A percentile compares a stretch with the other conserved stretches of the same genome.
Conservation (phyloP, 2,888 invertebrate species). For the Scaptomyza reducta region DNA sequence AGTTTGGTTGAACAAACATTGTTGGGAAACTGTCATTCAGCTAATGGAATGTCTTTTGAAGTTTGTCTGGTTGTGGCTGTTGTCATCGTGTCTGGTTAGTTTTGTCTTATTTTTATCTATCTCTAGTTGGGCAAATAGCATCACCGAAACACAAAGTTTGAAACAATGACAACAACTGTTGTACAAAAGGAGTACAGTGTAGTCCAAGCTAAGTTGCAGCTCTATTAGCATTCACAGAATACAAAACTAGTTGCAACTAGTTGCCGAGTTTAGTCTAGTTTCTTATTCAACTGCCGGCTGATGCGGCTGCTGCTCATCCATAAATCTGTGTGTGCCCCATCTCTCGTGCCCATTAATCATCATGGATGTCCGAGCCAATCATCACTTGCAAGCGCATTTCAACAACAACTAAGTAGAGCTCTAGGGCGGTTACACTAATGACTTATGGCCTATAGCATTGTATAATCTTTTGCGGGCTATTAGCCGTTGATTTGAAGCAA, state of each 20-base stretch:
- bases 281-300: conserved; percentile 6
- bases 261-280: background rate
- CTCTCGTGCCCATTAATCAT: conserved; percentile 70
- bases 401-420: conserved; percentile 64
- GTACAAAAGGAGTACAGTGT: conserved; percentile 3
- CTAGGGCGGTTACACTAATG: conserved; percentile 66
- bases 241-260: conserved; percentile 42
- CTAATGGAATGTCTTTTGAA: conserved; percentile 51
- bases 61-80: conserved; percentile 17
- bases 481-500: conserved; percentile 37
- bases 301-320: conserved; percentile 36
- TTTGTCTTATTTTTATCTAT: conserved; percentile 58
- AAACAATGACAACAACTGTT: conserved; percentile 74
- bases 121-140: conserved; percentile 49
- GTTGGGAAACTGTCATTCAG: conserved; percentile 40
- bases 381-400: conserved; percentile 69
- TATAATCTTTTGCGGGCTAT: conserved; percentile 60
- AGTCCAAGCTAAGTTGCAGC: conserved; percentile 56
- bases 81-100: conserved; percentile 13
- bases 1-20: conserved; percentile 55
- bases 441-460: conserved; percentile 62
- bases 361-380: conserved; percentile 73
- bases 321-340: background rate
- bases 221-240: conserved; percentile 76
- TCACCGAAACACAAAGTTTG: conserved; percentile 14